Evolutionary conservation across 2,888 invertebrate species (phyloP).

Genomic region (Cabera pusaria): DNA sequence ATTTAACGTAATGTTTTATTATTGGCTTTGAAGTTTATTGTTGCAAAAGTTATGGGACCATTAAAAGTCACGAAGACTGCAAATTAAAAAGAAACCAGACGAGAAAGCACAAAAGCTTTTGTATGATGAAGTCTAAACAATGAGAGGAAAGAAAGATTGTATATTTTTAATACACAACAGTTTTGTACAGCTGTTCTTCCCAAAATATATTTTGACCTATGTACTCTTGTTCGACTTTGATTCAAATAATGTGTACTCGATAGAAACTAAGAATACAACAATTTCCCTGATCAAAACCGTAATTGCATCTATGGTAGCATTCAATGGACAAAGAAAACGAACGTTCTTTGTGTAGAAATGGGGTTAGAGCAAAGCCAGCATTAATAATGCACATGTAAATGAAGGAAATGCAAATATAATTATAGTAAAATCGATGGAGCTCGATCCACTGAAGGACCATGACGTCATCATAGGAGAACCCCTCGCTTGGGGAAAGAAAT

Average conservation of each 20-base stretch:
- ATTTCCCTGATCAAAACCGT: no score
- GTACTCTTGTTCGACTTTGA: no score
- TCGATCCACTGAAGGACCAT: conserved; percentile 36
- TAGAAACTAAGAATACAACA: no score
- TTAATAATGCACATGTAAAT: conserved; percentile 33
- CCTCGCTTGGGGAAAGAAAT: conserved; percentile 15
- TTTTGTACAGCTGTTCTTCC: no score
- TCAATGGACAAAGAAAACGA: conserved; percentile 16
- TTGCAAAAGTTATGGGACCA: conserved; percentile 31
- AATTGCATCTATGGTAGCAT: no score
- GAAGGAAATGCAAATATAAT: conserved; percentile 39
- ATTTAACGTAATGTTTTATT: conserved; percentile 3
- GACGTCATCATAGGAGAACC: conserved; percentile 39
- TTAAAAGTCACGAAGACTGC: conserved; percentile 29
- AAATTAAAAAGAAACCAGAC: conserved; percentile 27
- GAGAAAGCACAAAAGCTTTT: conserved; percentile 21
- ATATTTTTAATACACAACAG: no score
- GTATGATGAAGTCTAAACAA: conserved; percentile 14
- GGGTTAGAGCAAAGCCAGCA: conserved; percentile 14
- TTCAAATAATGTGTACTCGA: no score
- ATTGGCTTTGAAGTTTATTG: conserved; percentile 28
- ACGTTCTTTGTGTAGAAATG: conserved; percentile 12
- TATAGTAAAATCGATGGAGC: conserved; percentile 41
- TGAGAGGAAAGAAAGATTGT: no score
- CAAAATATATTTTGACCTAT: no score